A percentile compares a stretch with the other conserved stretches of the same genome.
Evolutionary conservation across 2,113 vertebrate species (phyloP).

Genomic region (Xenopus tropicalis): DNA sequence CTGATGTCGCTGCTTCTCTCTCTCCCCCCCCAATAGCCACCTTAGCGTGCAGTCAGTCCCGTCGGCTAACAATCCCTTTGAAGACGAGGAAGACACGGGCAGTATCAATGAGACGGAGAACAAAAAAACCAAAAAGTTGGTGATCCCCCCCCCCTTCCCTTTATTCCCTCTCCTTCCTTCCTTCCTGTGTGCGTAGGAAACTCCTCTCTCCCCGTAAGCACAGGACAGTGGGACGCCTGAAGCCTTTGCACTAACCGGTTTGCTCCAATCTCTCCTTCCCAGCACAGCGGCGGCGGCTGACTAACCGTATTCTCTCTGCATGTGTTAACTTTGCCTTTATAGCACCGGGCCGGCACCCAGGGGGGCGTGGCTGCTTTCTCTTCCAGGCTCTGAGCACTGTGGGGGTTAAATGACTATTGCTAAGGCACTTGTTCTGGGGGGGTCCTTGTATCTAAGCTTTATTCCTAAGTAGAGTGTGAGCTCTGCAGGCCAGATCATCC

Average conservation of each 20-base stretch:
- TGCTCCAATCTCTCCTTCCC: neutral
- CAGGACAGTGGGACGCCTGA: slow-evolving; percentile 48
- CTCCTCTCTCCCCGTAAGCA: slow-evolving; percentile 23
- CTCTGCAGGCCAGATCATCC: no score
- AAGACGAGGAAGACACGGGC: slow-evolving; percentile 85
- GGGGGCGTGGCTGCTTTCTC: no score
- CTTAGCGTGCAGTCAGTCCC: slow-evolving; percentile 77
- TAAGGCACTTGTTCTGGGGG: no score
- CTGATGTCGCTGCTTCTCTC: slow-evolving; percentile 77
- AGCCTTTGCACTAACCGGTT: slow-evolving; percentile 24
- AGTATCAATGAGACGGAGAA: slow-evolving; percentile 87
- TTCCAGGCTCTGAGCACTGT: no score
- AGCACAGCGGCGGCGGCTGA: slow-evolving; percentile 15
- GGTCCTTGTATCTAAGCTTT: no score
- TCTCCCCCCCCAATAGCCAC: slow-evolving; percentile 79
- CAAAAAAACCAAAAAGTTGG: slow-evolving; percentile 92
- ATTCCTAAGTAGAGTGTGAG: no score
- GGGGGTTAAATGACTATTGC: no score
- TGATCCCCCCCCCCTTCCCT: slow-evolving; percentile 69
- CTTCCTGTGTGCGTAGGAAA: slow-evolving; percentile 56
- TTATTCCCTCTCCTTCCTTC: neutral
- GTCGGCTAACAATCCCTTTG: slow-evolving; percentile 90
- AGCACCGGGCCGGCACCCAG: neutral
- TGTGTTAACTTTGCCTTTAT: neutral
- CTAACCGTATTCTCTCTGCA: slow-evolving; percentile 8